Evolutionary conservation across 2,888 invertebrate species (phyloP), one percentile per base, ranked within the genome.

Genomic region (Idaea biselata): DNA sequence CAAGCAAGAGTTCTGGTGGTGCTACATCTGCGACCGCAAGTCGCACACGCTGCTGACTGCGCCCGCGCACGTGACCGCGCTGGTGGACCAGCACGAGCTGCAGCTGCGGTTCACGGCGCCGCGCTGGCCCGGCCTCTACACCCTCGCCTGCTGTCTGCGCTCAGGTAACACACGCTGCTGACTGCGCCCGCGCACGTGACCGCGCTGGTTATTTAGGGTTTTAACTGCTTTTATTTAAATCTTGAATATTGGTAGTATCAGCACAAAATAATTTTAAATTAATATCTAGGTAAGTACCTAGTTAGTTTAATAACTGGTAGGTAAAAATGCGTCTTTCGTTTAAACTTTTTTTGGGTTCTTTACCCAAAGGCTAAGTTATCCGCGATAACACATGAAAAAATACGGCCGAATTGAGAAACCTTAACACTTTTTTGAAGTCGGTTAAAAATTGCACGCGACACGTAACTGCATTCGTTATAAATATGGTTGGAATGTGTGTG

Each of bases 1-100:
- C 76, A 92, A 99, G 85, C 99, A 99, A 85, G 99, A 99, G 89
- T 99, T 97, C 91, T 99, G 99, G 99, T 99, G 99, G 99, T 96
- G 99, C 71, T 99, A 99, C 87, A 96, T 99, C 75, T 97, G 97
- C 89, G 99, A 99, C 92, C 95, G 97, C 77, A 99, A 98, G 90
- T 97, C 97, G 72, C 96, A 96, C 82, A 96, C 97, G 68, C 91
- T 99, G 75, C 94, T 99, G 72, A 98, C 99, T 60, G 96, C 97
- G 73, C 99, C 99, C 56, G 96, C 97, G 82, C 97, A 98, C 82
- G 96, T 99, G 68, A 99, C 99, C 62, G 97, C 97, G 85, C 94
- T 99, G 66, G 96, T 97, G 58, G 95, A 96, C 78, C 93, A 95
- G 74, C 98, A 98, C 91, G 98, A 98, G 93, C 96, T 99, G 73